Percentiles rank a stretch among this genome's conserved stretches.
phyloP scores from a whole-genome alignment of 2,797 vertebrate species.

The Halcyon smyrnensis region DNA sequence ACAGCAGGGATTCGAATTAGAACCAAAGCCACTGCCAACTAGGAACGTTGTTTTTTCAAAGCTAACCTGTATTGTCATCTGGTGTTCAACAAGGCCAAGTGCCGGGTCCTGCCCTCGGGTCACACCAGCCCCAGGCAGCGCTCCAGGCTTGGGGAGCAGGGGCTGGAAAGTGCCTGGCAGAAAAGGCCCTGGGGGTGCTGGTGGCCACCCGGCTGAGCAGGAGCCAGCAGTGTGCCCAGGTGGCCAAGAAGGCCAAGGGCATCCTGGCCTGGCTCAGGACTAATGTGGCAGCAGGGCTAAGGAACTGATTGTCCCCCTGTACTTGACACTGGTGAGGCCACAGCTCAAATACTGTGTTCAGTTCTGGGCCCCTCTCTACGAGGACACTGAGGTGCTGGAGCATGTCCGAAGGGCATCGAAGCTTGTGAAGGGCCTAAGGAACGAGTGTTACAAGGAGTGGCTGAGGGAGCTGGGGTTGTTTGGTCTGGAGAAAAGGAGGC shows the following conservation, averaged over 20 bases:
- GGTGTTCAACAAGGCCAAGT: background rate
- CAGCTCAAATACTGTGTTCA: background rate
- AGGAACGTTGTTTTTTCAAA: background rate
- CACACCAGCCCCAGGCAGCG: background rate
- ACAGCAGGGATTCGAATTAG: background rate
- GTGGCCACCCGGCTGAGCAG: rapidly evolving
- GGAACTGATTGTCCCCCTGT: rapidly evolving
- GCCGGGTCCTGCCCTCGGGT: too few species aligned
- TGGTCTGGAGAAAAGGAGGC: background rate
- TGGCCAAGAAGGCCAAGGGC: background rate
- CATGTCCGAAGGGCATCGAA: rapidly evolving
- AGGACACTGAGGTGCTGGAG: background rate
- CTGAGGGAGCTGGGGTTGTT: background rate
- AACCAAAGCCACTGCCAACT: background rate
- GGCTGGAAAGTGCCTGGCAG: background rate
- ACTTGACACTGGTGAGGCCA: rapidly evolving
- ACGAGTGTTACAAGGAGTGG: background rate
- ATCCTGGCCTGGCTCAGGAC: background rate
- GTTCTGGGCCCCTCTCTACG: background rate
- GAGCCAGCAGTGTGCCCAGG: background rate
- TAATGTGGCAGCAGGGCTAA: background rate
- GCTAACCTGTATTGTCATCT: background rate
- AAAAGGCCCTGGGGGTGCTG: background rate
- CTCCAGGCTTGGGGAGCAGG: background rate
- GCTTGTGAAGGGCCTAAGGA: background rate